Percentiles rank a stretch among this genome's conserved stretches.
Evolutionary conservation across 2,888 invertebrate genomes (phyloP).

Genomic region (Drosophila merina): DNA sequence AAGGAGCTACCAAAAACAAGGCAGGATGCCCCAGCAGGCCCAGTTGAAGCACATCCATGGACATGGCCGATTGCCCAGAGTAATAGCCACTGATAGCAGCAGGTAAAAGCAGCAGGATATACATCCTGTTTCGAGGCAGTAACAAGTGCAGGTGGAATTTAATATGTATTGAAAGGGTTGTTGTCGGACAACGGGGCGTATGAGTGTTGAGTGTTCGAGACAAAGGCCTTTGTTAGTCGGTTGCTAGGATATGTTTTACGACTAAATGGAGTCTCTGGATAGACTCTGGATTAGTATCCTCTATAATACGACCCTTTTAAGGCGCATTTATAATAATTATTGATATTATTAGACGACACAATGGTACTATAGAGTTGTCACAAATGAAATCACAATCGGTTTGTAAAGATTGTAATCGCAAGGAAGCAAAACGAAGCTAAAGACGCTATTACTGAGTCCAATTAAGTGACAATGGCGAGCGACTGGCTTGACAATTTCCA

Average conservation of each 20-base stretch:
- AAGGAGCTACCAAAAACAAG: neutral
- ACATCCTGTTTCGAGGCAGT: slow-evolving; percentile 10
- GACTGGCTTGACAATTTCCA: slow-evolving; percentile 7
- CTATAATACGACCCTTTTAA: neutral
- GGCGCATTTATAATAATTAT: neutral
- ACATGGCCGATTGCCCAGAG: slow-evolving; percentile 58
- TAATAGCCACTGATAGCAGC: slow-evolving; percentile 61
- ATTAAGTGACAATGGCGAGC: slow-evolving; percentile 67
- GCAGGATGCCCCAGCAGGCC: slow-evolving; percentile 64
- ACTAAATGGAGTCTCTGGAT: no score
- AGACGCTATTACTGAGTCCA: slow-evolving; percentile 53
- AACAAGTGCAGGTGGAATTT: neutral
- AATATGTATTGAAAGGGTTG: neutral
- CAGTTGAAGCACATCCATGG: slow-evolving; percentile 63
- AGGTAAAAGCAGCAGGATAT: slow-evolving; percentile 49
- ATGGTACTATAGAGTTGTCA: slow-evolving; percentile 7
- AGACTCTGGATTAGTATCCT: no score
- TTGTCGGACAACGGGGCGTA: slow-evolving; percentile 22
- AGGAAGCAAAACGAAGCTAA: slow-evolving; percentile 28
- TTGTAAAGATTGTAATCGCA: slow-evolving; percentile 32
- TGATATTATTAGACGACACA: neutral
- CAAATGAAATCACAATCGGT: slow-evolving; percentile 28
- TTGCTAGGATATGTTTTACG: neutral
- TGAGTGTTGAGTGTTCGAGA: slow-evolving; percentile 18
- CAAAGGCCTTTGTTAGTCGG: slow-evolving; percentile 27